phyloP scores from a whole-genome alignment of 2,888 invertebrate genomes.

The Calameuta filiformis region DNA sequence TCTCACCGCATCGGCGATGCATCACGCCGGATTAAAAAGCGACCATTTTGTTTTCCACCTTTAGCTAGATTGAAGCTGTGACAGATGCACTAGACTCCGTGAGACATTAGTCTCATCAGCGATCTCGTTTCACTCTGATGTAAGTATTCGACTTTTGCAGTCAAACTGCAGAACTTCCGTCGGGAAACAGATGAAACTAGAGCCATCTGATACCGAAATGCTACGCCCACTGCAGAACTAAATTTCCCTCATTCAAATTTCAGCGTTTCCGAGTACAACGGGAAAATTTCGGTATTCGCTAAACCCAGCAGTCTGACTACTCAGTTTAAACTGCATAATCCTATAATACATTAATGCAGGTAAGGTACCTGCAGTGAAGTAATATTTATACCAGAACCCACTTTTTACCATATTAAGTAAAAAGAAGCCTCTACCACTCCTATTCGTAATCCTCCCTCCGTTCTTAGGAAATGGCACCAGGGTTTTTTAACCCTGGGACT shows the following conservation, averaged over 20 bases:
- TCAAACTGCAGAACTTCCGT: neutral
- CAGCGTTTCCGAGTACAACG: neutral
- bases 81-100: neutral
- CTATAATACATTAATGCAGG: neutral
- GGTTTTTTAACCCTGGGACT: neutral
- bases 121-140: neutral
- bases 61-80: neutral
- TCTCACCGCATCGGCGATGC: slow-evolving; percentile 34
- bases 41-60: slow-evolving; percentile 10
- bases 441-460: neutral
- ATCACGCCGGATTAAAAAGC: slow-evolving; percentile 38
- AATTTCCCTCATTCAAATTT: neutral
- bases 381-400: neutral
- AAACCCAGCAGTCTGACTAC: neutral
- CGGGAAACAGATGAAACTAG: neutral
- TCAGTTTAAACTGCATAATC: neutral
- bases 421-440: neutral
- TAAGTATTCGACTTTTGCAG: neutral
- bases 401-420: neutral
- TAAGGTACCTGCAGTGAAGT: neutral
- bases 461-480: neutral
- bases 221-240: neutral
- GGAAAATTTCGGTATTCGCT: neutral
- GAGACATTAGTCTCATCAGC: neutral
- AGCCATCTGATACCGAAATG: neutral